Evolutionary conservation across 2,797 vertebrate genomes (phyloP), one percentile per base, ranked within the genome.

Genomic region (Melanotaenia pygmaea): DNA sequence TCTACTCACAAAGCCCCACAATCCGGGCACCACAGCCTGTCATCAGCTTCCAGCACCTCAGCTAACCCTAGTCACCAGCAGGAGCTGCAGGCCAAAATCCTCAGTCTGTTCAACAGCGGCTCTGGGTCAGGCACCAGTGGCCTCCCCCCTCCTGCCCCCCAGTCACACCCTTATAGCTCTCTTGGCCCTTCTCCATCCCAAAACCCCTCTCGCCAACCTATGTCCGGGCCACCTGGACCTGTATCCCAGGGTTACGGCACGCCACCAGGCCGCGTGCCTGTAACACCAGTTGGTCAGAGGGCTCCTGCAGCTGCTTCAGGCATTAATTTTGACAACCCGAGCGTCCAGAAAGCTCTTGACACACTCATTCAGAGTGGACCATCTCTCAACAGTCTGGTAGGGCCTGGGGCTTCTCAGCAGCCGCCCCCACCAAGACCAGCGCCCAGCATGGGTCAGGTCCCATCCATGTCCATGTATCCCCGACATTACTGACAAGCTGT

Each of bases 321-420:
- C 20, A 99, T 99, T 91, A 99, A 99, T 92, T 98, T 99, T 63
- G 97, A 99, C 91, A 99, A 97, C 94, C 98, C 98, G 2, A 99
- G 97, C 67, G 97, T 99, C 71, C 96, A 99, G 94, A 99, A 99
- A 87, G 98, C 98, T 56, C 94, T 99, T 72, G 98, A 99, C 91
- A 99, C 98, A 1, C 94, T 99, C 53, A 99, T 99, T 83, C 98
- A 99, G 93, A 99, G 98, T 22, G 97, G 98, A 54, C 97, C 97
- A 7, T 92, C 97, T 6, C 95, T 99, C 76, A 97, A 96, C 85
- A 97, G 97, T 89, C 89, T 99, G 53, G 96, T 99, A 61, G 94
- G 90, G 10, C 75, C 96, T 82, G 87, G 91, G 66, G 0, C 82
- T 78, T 4, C 85, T 11, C 89, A 88, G 76, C 88, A 82, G 20